Base-by-base conservation (phyloP, 2,888 invertebrate genomes). In the Amphipoea oculea region DNA sequence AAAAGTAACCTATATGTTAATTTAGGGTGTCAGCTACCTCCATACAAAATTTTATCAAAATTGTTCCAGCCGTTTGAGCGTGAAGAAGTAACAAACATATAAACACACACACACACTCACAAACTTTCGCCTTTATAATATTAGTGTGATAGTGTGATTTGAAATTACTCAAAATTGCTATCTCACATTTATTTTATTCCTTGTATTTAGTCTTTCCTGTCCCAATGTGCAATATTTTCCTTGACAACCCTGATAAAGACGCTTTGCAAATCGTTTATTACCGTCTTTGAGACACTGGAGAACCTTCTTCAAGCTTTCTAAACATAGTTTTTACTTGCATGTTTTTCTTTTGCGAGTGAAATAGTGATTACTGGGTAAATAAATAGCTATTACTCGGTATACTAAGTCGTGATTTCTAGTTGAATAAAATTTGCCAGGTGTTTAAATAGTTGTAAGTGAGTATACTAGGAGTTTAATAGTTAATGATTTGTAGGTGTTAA, bases 191-290 rank as follows among this genome's bases (percentile, higher is more conserved):
- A 57, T n/a, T 57, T 60, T 60, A n/a, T n/a, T 12, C 12, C 11
- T n/a, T 60, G 29, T 6, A 57, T 23, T 23, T 48, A 62, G 40
- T 40, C 20, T 20, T 40, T 0, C 0, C 7, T n/a, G 9, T 54
- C 1, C 23, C 40, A 40, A 6, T 42, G 4, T 29, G 29, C 29
- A 29, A 29, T 29, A 29, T 68, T 42, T 48, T 23, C 42, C 60
- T 51, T 60, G 70, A 83, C 83, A 81, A 45, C 86, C 83, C 71
- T 86, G 36, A 63, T 17, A 54, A 3, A 73, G n/a, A 83, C 20
- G 29, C 63, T 66, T 75, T 72, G 68, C 63, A 75, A 83, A 83
- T 82, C 72, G 75, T 82, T 86, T 86, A 85, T 82, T 83, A 86
- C 73, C 66, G 73, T 66, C 73, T 82, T 66, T 70, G 69, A 63